These are phyloP conservation scores for Steinernema feltiae DNA, from an alignment of 1,140 invertebrate genomes.

Conservation along the genomic window DNA sequence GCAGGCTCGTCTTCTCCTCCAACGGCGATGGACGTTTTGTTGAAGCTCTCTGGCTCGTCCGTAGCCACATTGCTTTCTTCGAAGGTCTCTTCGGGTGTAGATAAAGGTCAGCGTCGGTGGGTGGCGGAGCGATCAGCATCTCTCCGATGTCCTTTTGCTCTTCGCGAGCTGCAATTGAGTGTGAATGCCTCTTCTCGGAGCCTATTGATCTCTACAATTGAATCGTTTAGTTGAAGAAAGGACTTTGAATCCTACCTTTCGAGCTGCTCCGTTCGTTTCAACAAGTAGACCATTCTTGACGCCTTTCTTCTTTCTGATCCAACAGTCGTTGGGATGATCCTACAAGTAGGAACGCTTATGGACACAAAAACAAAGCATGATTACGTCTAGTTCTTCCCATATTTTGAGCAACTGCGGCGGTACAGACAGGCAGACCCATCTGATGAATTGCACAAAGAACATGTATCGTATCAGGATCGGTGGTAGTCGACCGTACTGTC, in stretches of 20 bases:
- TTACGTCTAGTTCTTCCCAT: constrained; percentile 53
- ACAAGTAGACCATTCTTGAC: neutral
- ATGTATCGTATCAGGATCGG: constrained; percentile 42
- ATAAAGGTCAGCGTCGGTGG: neutral
- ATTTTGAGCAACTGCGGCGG: constrained; percentile 47
- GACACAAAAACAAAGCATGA: constrained; percentile 22
- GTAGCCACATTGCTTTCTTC: neutral
- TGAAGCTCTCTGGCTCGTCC: constrained; percentile 5
- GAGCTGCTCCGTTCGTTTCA: neutral
- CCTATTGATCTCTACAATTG: neutral
- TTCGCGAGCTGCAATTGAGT: neutral
- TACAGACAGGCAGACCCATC: constrained; percentile 43
- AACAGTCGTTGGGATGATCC: constrained; percentile 41
- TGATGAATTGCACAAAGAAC: constrained; percentile 45
- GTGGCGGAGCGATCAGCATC: neutral
- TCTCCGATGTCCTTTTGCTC: neutral
- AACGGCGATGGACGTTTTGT: constrained; percentile 5
- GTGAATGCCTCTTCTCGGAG: neutral
- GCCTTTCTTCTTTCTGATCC: constrained; percentile 5
- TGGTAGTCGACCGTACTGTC: constrained; percentile 53
- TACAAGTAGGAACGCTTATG: constrained; percentile 24
- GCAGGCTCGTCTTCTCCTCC: constrained; percentile 23
- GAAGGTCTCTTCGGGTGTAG: neutral
- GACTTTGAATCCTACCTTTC: neutral
- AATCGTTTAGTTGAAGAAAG: neutral